phyloP scores from a whole-genome alignment of 1,140 invertebrate genomes.

The Drosophila nannoptera region DNA sequence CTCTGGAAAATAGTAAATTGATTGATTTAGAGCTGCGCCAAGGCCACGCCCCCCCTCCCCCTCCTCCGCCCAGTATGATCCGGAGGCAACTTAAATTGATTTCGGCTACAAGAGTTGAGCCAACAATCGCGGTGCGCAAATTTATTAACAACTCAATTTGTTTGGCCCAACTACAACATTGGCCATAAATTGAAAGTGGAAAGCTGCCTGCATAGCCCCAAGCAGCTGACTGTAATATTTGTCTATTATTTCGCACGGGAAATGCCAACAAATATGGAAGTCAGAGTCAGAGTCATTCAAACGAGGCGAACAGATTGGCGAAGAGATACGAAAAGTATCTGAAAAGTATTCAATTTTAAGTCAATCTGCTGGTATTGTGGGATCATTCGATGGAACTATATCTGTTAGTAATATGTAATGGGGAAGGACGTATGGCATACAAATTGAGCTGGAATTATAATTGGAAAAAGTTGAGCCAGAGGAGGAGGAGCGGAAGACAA shows the following conservation, averaged over 20 bases:
- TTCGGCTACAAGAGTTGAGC: constrained; percentile 24
- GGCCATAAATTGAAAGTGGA: constrained; percentile 29
- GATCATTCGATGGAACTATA: no score
- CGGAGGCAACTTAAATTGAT: constrained; percentile 49
- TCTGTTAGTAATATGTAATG: no score
- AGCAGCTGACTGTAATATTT: constrained; percentile 24
- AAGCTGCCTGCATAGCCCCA: constrained; percentile 5
- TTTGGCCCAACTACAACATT: constrained; percentile 30
- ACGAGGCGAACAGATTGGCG: no score
- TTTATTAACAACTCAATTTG: constrained; percentile 47
- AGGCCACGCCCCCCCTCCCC: background rate
- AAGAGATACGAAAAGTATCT: no score
- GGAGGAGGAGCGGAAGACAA: no score
- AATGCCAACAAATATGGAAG: constrained; percentile 1
- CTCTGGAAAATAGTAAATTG: constrained; percentile 59
- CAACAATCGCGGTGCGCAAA: constrained; percentile 22
- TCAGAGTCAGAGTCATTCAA: no score
- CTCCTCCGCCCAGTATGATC: background rate
- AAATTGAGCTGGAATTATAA: no score
- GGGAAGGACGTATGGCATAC: no score
- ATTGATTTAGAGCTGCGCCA: constrained; percentile 57
- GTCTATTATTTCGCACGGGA: constrained; percentile 16
- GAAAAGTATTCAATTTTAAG: no score
- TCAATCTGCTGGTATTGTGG: no score
- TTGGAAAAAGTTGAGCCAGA: no score